A percentile compares a stretch with the other conserved stretches of the same genome.
Conservation (phyloP, 2,797 vertebrate genomes). For the Aphelocoma californica region DNA sequence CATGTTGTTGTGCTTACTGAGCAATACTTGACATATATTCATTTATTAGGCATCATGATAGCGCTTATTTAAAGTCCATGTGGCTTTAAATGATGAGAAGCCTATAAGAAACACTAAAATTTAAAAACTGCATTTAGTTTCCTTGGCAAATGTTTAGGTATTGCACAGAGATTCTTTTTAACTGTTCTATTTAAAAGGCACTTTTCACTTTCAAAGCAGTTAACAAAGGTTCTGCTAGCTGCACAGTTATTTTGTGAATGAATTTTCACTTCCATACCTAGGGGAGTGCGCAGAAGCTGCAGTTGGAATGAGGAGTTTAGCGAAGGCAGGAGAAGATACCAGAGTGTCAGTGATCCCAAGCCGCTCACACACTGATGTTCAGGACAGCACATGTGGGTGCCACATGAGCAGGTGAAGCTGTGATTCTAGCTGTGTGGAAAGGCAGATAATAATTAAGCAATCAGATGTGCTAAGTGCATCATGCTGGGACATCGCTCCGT, state of each 20-base stretch:
- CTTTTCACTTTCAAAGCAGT: background rate
- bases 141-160: background rate
- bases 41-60: background rate
- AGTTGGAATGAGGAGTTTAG: background rate
- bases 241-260: background rate
- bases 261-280: background rate
- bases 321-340: background rate
- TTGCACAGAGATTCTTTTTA: background rate
- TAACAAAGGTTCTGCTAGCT: background rate
- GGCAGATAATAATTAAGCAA: conserved; percentile 46
- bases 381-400: conserved; percentile 47
- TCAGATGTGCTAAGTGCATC: conserved; percentile 55
- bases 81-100: background rate
- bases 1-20: background rate
- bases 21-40: background rate
- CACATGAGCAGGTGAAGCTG: conserved; percentile 60
- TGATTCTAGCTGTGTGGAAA: conserved; percentile 1
- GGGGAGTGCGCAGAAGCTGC: rapidly evolving
- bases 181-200: background rate
- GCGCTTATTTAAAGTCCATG: background rate
- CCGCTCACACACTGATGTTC: background rate
- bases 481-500: background rate
- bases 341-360: background rate
- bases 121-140: background rate
- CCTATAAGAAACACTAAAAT: background rate